Evolutionary conservation across 1,140 invertebrate genomes (phyloP).

Genomic region (Amyelois transitella): DNA sequence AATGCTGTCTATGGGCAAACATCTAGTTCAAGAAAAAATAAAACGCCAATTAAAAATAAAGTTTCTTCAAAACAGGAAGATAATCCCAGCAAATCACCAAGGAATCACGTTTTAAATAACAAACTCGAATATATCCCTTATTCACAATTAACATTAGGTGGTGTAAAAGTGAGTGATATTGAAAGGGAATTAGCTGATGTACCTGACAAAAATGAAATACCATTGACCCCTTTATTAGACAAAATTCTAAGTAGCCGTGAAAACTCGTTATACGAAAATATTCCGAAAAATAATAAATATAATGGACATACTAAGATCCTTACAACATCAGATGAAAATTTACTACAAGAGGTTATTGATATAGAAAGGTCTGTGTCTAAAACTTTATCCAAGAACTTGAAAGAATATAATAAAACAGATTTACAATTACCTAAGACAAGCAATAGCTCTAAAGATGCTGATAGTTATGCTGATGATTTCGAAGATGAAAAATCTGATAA

Average conservation of each 20-base stretch:
- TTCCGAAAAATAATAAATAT: conserved; percentile 24
- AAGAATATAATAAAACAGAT: conserved; percentile 14
- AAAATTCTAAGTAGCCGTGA: conserved; percentile 52
- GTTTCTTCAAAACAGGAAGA: conserved; percentile 12
- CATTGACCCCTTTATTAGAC: conserved; percentile 51
- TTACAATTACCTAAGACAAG: conserved; percentile 8
- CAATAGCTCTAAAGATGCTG: conserved; percentile 18
- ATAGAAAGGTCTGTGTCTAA: conserved; percentile 47
- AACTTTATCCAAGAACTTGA: conserved; percentile 31
- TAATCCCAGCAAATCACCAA: neutral
- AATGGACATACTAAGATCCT: conserved; percentile 38
- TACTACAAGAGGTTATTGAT: conserved; percentile 58
- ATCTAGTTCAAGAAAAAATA: conserved; percentile 23
- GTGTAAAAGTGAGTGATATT: conserved; percentile 57
- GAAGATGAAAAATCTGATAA: conserved; percentile 55
- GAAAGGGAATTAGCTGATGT: conserved; percentile 53
- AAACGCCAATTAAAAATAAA: conserved; percentile 25
- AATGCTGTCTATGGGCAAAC: conserved; percentile 45
- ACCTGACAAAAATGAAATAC: conserved; percentile 40
- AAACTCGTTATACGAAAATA: conserved; percentile 42
- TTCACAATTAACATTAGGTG: conserved; percentile 65
- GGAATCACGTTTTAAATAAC: conserved; percentile 23
- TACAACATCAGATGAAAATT: conserved; percentile 61
- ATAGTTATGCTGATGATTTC: conserved; percentile 67
- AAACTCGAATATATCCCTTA: conserved; percentile 69